These are phyloP conservation scores for Acrocera orbiculus DNA, from an alignment of 2,888 invertebrate species.

Conservation along the genomic window DNA sequence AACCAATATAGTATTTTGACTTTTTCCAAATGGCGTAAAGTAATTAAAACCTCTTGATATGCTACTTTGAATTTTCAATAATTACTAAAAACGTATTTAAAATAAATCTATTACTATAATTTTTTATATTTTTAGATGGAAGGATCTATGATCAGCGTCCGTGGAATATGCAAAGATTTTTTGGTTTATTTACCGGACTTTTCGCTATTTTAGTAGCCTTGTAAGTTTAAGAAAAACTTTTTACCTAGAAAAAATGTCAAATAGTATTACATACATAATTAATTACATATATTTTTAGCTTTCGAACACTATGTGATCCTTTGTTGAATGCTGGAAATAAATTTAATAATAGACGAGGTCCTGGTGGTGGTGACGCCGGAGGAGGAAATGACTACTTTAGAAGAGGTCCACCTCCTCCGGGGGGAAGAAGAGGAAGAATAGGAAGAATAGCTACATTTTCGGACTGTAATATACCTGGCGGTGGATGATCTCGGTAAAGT, in stretches of 20 bases:
- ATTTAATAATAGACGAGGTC: neutral
- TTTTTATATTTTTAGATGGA: slow-evolving; percentile 7
- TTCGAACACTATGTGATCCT: slow-evolving; percentile 4
- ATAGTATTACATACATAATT: too few relatives aligned
- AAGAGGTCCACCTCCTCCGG: neutral
- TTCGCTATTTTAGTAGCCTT: slow-evolving; percentile 4
- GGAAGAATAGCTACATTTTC: slow-evolving; percentile 7
- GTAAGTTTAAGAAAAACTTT: slow-evolving; percentile 4
- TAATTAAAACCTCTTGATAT: too few relatives aligned
- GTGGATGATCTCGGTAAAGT: slow-evolving; percentile 8
- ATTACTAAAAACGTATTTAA: too few relatives aligned
- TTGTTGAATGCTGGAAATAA: neutral
- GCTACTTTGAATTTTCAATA: too few relatives aligned
- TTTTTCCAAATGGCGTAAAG: too few relatives aligned
- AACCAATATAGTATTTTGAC: too few relatives aligned
- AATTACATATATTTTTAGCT: neutral
- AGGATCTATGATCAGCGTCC: slow-evolving; percentile 2
- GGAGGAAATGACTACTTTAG: neutral
- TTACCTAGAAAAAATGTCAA: neutral
- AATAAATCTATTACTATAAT: too few relatives aligned
- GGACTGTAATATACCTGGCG: slow-evolving; percentile 8
- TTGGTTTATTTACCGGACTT: slow-evolving; percentile 2
- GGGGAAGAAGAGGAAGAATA: slow-evolving; percentile 4
- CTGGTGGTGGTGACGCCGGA: slow-evolving; percentile 2
- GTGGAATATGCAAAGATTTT: slow-evolving; percentile 1